phyloP scores from a whole-genome alignment of 2,888 invertebrate genomes.

The Eurytoma californica region DNA sequence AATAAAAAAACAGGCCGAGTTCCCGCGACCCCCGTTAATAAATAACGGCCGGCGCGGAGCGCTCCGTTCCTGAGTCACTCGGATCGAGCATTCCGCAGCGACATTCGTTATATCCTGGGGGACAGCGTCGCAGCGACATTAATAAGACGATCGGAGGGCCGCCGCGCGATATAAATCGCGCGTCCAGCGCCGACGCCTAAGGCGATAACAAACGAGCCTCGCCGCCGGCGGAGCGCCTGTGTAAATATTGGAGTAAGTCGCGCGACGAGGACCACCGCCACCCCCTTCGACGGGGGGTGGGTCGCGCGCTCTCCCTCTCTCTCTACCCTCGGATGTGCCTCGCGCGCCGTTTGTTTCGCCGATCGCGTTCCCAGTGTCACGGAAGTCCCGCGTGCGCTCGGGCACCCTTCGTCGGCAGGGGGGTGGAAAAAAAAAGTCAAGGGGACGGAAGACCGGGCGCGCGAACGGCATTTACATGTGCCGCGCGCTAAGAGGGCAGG shows the following conservation, averaged over 20 bases:
- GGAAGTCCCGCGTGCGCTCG: conserved; percentile 1
- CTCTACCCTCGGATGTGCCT: conserved; percentile 9
- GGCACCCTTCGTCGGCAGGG: not conserved
- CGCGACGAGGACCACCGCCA: not conserved
- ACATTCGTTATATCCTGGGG: conserved; percentile 25
- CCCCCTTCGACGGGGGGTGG: no score
- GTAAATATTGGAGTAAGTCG: conserved; percentile 50
- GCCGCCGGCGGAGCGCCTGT: conserved; percentile 1
- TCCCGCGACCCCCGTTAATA: conserved; percentile 23
- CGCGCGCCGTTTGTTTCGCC: conserved; percentile 51
- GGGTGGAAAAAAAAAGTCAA: conserved; percentile 5
- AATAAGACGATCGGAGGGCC: conserved; percentile 12
- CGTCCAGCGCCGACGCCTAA: not conserved
- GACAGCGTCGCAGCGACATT: conserved; percentile 11
- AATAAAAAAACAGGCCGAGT: conserved; percentile 25
- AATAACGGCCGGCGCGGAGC: conserved; percentile 14
- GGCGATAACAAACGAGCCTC: conserved; percentile 39
- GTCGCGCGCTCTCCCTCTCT: no score
- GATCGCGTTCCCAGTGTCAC: conserved; percentile 16
- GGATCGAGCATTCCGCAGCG: conserved; percentile 22
- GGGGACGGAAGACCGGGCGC: not conserved
- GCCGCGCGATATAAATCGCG: conserved; percentile 27
- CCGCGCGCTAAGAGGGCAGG: no score
- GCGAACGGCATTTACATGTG: not conserved
- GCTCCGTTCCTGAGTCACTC: conserved; percentile 36